These are phyloP conservation scores for Diuraphis noxia DNA, from an alignment of 1,140 invertebrate genomes.

Conservation along the genomic window DNA sequence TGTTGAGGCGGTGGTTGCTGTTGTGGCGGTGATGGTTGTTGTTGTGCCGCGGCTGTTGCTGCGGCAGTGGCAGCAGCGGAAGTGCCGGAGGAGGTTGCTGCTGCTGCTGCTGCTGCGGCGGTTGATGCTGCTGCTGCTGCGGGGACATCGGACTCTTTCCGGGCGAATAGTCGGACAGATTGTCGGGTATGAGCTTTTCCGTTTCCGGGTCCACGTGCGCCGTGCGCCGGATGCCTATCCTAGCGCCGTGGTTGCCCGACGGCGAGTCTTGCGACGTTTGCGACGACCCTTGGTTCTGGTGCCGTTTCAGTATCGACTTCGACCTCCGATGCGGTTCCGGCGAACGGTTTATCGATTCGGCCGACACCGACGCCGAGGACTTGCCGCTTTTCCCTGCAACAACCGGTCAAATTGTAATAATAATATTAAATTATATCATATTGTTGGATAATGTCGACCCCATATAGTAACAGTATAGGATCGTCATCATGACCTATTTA, in stretches of 20 bases:
- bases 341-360: constrained; percentile 72
- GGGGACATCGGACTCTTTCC: constrained; percentile 58
- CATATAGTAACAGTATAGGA: no score
- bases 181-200: constrained; percentile 74
- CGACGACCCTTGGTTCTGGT: constrained; percentile 61
- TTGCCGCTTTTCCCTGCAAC: constrained; percentile 66
- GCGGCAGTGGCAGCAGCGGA: constrained; percentile 27
- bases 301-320: constrained; percentile 80
- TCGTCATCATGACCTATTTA: neutral
- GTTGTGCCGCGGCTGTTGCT: constrained; percentile 58
- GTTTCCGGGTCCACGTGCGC: constrained; percentile 70
- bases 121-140: constrained; percentile 27
- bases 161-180: constrained; percentile 61
- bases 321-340: constrained; percentile 69
- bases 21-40: constrained; percentile 41
- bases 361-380: constrained; percentile 71
- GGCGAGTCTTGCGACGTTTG: constrained; percentile 58
- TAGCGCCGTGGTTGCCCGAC: constrained; percentile 54
- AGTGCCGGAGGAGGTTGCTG: constrained; percentile 57
- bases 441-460: neutral
- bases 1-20: constrained; percentile 56
- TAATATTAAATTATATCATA: neutral
- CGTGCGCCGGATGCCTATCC: constrained; percentile 60
- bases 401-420: neutral
- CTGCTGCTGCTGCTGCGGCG: neutral